Conservation (phyloP, 2,797 vertebrate genomes). For the Knipowitschia caucasica region DNA sequence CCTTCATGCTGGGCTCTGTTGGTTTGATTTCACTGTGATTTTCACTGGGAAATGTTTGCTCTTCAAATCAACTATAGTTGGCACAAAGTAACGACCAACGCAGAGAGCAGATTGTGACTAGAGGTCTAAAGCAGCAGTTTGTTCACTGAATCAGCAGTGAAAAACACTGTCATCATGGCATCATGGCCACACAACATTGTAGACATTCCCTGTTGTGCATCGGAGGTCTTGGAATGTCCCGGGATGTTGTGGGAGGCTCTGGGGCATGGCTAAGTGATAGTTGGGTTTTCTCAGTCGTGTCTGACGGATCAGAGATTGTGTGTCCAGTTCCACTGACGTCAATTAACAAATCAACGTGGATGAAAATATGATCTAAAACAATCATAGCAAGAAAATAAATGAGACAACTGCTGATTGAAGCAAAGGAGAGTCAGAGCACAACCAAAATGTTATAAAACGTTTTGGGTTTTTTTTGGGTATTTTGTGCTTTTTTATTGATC, state of each 20-base stretch:
- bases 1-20: conserved; percentile 15
- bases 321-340: background rate
- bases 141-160: conserved; percentile 63
- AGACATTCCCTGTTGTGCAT: conserved; percentile 43
- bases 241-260: conserved; percentile 42
- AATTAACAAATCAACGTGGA: background rate
- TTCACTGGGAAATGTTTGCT: conserved; percentile 22
- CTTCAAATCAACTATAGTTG: conserved; percentile 9
- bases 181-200: conserved; percentile 60
- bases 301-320: background rate
- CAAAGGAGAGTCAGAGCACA: background rate
- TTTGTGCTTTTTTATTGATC: background rate
- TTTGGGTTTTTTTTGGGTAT: background rate
- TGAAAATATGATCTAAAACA: too few relatives aligned
- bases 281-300: conserved; percentile 9
- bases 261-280: conserved; percentile 35
- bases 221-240: conserved; percentile 17
- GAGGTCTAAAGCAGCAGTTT: conserved; percentile 25
- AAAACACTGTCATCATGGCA: conserved; percentile 63
- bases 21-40: conserved; percentile 17
- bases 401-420: background rate
- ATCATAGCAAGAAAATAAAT: too few relatives aligned
- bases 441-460: too few relatives aligned
- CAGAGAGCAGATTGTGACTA: conserved; percentile 1
- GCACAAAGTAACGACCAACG: background rate